Evolutionary conservation across 2,113 vertebrate species (phyloP).

Genomic region (Clarias macrocephalus): DNA sequence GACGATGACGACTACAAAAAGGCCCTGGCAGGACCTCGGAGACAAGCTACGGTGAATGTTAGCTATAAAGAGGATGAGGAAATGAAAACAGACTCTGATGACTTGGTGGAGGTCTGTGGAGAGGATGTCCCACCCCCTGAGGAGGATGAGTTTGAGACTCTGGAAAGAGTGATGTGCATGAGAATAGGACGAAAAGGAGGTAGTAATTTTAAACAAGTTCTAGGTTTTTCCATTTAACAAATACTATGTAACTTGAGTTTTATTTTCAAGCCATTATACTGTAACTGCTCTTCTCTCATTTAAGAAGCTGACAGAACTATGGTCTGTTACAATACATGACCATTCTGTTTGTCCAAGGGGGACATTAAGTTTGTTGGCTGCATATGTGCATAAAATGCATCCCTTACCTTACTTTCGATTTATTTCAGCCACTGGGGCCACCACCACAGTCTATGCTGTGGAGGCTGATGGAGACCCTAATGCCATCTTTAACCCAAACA

Average conservation of each 20-base stretch:
- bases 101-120: conserved; percentile 91
- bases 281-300: too few relatives aligned
- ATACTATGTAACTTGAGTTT: not conserved
- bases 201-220: conserved; percentile 53
- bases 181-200: conserved; percentile 90
- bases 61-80: conserved; percentile 99
- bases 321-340: too few relatives aligned
- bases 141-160: conserved; percentile 97
- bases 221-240: not conserved
- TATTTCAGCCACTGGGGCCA: conserved; percentile 85
- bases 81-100: conserved; percentile 95
- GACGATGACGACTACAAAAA: conserved; percentile 86
- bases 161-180: conserved; percentile 94
- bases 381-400: not conserved
- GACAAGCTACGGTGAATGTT: conserved; percentile 94
- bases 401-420: too few relatives aligned
- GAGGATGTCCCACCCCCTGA: conserved; percentile 93
- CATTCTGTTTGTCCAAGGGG: not conserved
- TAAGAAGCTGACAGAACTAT: too few relatives aligned
- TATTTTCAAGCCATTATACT: not conserved
- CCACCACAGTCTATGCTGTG: conserved; percentile 93
- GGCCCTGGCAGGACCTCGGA: conserved; percentile 83
- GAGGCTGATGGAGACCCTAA: conserved; percentile 97
- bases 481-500: conserved; percentile 80
- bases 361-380: not conserved